These are phyloP conservation scores for Mus spretus DNA, from an alignment of 2,797 vertebrate species.

Conservation along the genomic window DNA sequence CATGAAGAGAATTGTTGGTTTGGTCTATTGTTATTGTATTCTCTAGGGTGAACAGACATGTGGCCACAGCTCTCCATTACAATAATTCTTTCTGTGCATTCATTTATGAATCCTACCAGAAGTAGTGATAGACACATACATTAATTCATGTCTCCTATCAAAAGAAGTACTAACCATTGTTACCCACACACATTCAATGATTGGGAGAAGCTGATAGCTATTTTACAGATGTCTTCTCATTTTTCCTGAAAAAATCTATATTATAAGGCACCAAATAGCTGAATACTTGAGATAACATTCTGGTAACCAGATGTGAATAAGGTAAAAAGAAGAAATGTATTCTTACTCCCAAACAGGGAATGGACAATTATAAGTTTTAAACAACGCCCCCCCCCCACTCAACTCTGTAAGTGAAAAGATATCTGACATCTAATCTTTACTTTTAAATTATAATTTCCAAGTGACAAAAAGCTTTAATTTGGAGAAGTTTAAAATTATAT, in stretches of 20 bases:
- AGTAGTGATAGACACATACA: not conserved
- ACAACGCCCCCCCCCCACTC: not conserved
- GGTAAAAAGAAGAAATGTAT: not conserved
- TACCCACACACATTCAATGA: not conserved
- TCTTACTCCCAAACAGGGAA: not conserved
- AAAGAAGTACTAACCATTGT: not conserved
- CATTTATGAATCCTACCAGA: not conserved
- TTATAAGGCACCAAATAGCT: not conserved
- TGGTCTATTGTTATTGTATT: not conserved
- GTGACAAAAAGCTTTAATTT: not conserved
- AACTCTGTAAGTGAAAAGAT: not conserved
- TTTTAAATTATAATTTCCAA: not conserved
- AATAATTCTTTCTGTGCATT: not conserved
- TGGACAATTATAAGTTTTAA: not conserved
- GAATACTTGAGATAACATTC: not conserved
- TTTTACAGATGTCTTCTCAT: not conserved
- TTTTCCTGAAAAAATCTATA: not conserved
- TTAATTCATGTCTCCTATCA: not conserved
- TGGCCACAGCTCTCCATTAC: not conserved
- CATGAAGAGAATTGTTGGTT: not conserved
- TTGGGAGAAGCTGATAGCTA: not conserved
- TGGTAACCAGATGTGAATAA: not conserved
- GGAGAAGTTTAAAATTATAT: not conserved
- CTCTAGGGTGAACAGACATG: not conserved
- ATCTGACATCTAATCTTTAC: not conserved